Percentiles rank a stretch among this genome's conserved stretches.
These are phyloP conservation scores for Apodemia mormo DNA, from an alignment of 2,888 invertebrate genomes.

Conservation along the genomic window DNA sequence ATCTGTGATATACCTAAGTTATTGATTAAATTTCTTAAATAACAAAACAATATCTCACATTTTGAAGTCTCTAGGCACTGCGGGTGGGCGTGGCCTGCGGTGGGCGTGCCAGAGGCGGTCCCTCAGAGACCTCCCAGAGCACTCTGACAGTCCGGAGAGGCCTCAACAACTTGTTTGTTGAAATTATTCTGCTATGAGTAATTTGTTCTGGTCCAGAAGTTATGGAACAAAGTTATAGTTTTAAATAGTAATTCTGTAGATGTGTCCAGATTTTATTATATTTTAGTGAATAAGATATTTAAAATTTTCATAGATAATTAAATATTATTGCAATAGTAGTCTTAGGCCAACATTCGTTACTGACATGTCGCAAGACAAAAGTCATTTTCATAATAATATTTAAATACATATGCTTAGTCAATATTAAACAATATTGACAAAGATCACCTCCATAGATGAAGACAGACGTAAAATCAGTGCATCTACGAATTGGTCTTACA, in stretches of 20 bases:
- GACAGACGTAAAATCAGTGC: too few relatives aligned
- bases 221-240: conserved; percentile 7
- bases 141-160: conserved; percentile 55
- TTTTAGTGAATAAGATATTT: not conserved
- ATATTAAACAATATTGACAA: too few relatives aligned
- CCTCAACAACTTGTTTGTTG: conserved; percentile 42
- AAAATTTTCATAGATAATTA: too few relatives aligned
- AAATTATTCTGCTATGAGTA: conserved; percentile 25
- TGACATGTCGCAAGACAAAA: too few relatives aligned
- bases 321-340: too few relatives aligned
- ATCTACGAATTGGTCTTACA: too few relatives aligned
- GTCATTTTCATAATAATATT: too few relatives aligned
- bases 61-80: conserved; percentile 61
- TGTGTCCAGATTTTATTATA: not conserved
- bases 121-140: conserved; percentile 69
- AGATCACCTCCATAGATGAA: too few relatives aligned
- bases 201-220: conserved; percentile 26
- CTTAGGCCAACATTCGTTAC: too few relatives aligned
- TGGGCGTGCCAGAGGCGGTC: conserved; percentile 70
- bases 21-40: conserved; percentile 53
- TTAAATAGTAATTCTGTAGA: not conserved
- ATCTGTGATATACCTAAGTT: conserved; percentile 19
- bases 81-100: conserved; percentile 58
- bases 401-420: too few relatives aligned
- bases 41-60: conserved; percentile 54